Evolutionary conservation across 2,888 invertebrate species (phyloP).

Genomic region (Agrotis segetum): DNA sequence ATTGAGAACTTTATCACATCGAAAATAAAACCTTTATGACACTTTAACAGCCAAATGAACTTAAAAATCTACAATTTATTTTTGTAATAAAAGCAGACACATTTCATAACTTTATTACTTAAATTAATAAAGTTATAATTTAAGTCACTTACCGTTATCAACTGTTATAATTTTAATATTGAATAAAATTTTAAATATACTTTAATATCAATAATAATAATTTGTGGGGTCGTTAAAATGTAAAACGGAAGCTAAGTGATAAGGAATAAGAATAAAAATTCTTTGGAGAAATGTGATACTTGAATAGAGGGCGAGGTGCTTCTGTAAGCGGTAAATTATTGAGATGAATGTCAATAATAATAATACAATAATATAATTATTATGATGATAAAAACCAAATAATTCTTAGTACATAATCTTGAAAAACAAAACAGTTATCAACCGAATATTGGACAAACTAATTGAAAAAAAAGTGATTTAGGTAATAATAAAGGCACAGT

Average conservation of each 20-base stretch:
- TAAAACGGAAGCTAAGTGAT: conserved; percentile 68
- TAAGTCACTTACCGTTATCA: conserved; percentile 34
- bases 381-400: no score
- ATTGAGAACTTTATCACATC: background rate
- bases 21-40: conserved; percentile 33
- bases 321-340: conserved; percentile 28
- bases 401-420: no score
- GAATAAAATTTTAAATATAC: conserved; percentile 49
- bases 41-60: conserved; percentile 22
- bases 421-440: no score
- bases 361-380: no score
- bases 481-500: no score
- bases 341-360: background rate
- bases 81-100: conserved; percentile 32
- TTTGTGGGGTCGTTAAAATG: conserved; percentile 60
- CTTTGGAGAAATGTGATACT: conserved; percentile 55
- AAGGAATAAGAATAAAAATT: conserved; percentile 60
- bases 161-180: conserved; percentile 37
- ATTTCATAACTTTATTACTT: conserved; percentile 38
- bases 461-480: no score
- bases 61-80: conserved; percentile 40
- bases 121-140: conserved; percentile 48
- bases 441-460: no score
- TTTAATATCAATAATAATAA: conserved; percentile 59
- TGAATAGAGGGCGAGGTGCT: conserved; percentile 24